Evolutionary conservation across 2,797 vertebrate species (phyloP), one percentile per base, ranked within the genome.

Genomic region (Muscicapa striata): DNA sequence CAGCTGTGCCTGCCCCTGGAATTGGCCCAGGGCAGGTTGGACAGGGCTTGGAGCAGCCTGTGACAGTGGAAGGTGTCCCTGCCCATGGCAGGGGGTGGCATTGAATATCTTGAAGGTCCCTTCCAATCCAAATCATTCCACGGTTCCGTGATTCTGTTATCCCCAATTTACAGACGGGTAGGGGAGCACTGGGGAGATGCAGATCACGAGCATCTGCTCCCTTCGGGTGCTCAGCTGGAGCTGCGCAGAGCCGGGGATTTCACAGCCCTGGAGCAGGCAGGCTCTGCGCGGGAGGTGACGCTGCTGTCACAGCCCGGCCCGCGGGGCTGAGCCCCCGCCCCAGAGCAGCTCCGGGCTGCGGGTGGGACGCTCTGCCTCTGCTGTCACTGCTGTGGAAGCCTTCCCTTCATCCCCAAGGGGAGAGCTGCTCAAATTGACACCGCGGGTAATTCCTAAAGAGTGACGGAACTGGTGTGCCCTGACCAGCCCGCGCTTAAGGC

Each of bases 141-240:
- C 17, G 6, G 8, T 7, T 30, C 78, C 6, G 0, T 3, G 43
- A 4, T 23, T 61, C 27, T 7, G 10, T 21, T 15, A 29, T 63
- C 43, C 49, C 48, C 4, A 3, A 0, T 45, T n/a, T 51, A 10
- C 68, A 62, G 81, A 2, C 2, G 36, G 55, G 48, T 6, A 22
- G 62, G 36, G 82, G 29, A 62, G 82, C n/a, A 13, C 75, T 24
- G 76, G 10, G 41, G 90, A 51, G 75, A n/a, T n/a, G 73, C 45
- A 52, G 79, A 58, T 84, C 84, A 8, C 27, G 38, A 54, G 77
- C 15, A 46, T 74, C 89, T 92, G 93, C 84, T 87, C 36, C 0
- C 51, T 55, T 15, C 15, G 87, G 84, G 89, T 55, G 93, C 90
- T 92, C 93, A 94, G 93, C 95, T 92, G 91, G 89, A 83, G 90